Evolutionary conservation across 2,797 vertebrate genomes (phyloP).

Genomic region (Dromococcyx pavoninus): DNA sequence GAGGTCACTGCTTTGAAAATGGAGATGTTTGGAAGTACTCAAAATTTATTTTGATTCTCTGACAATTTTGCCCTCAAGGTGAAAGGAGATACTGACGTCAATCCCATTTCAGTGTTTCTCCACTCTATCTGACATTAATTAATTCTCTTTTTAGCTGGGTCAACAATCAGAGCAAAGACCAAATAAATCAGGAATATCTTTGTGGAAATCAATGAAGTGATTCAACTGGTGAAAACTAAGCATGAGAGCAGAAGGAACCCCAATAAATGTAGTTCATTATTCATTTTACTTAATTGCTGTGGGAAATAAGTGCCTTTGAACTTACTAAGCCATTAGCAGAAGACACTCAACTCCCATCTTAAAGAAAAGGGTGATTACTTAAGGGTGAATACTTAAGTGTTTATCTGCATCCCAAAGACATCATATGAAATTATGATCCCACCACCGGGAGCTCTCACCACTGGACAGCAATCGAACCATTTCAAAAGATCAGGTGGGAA

Average conservation of each 20-base stretch:
- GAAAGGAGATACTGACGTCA: slow-evolving; percentile 17
- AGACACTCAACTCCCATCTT: slow-evolving; percentile 9
- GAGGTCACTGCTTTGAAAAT: not conserved
- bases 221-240: not conserved
- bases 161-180: slow-evolving; percentile 19
- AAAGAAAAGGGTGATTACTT: slow-evolving; percentile 43
- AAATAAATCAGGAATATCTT: slow-evolving; percentile 38
- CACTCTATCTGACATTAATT: slow-evolving; percentile 20
- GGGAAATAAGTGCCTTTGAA: slow-evolving; percentile 50
- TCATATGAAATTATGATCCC: slow-evolving; percentile 8
- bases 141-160: slow-evolving; percentile 25
- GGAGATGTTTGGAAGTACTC: not conserved
- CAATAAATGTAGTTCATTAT: slow-evolving; percentile 31
- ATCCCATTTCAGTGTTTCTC: not conserved
- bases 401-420: not conserved
- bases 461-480: not conserved
- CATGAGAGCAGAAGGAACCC: slow-evolving; percentile 17
- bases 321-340: slow-evolving; percentile 52
- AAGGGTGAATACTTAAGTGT: slow-evolving; percentile 56
- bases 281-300: slow-evolving; percentile 50
- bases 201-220: slow-evolving; percentile 23
- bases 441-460: slow-evolving; percentile 31
- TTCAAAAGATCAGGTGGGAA: slow-evolving; percentile 3
- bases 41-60: slow-evolving; percentile 36
- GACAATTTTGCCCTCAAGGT: not conserved